Evolutionary conservation across 2,888 invertebrate species (phyloP).

Genomic region (Hecatera dysodea): DNA sequence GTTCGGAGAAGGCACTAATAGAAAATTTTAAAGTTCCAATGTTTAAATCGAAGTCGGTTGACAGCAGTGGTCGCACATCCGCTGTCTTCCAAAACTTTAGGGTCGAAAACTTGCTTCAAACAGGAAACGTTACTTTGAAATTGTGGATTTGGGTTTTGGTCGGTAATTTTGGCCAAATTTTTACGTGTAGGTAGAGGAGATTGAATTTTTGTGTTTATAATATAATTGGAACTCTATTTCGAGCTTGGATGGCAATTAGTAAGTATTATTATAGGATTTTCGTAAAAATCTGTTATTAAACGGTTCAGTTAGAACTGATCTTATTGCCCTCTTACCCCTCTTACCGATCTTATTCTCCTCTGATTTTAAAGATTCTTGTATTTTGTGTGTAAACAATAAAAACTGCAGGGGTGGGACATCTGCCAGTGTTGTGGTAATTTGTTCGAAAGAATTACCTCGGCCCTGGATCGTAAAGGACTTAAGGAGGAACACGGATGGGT

Average conservation of each 20-base stretch:
- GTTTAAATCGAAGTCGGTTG: conserved; percentile 67
- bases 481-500: too few species aligned
- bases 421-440: too few species aligned
- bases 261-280: not conserved
- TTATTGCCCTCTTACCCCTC: too few species aligned
- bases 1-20: conserved; percentile 56
- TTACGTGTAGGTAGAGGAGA: conserved; percentile 11
- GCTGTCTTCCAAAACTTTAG: conserved; percentile 64
- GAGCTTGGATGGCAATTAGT: not conserved
- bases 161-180: conserved; percentile 58
- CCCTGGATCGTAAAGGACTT: too few species aligned
- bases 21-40: conserved; percentile 68
- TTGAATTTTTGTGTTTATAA: not conserved
- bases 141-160: conserved; percentile 51
- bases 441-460: too few species aligned
- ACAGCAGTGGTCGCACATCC: conserved; percentile 65
- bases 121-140: conserved; percentile 61
- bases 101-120: conserved; percentile 59
- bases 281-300: not conserved
- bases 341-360: too few species aligned
- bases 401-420: too few species aligned
- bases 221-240: not conserved
- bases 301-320: not conserved
- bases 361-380: too few species aligned
- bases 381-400: too few species aligned